Percentiles rank a stretch among this genome's conserved stretches.
Conservation (phyloP, 1,140 invertebrate species). For the Drosophila bocqueti region DNA sequence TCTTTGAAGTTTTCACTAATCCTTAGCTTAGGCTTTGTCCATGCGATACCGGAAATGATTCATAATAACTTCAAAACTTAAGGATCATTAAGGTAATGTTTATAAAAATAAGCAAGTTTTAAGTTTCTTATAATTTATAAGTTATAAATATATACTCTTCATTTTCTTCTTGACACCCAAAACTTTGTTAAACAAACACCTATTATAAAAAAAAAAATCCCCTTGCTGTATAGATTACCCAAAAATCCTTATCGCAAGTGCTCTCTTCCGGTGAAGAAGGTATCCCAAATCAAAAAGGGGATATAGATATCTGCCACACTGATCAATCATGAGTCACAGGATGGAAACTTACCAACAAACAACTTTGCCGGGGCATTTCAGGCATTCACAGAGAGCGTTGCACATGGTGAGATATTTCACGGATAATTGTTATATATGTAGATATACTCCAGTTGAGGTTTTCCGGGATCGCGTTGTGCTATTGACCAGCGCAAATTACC, state of each 20-base stretch:
- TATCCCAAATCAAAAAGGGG: background rate
- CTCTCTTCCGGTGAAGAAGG: slow-evolving; percentile 1
- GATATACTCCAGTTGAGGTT: slow-evolving; percentile 17
- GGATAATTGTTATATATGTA: slow-evolving; percentile 7
- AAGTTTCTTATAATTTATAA: background rate
- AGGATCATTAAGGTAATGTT: background rate
- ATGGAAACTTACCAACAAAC: slow-evolving; percentile 74
- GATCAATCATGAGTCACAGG: slow-evolving; percentile 49
- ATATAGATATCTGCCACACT: background rate
- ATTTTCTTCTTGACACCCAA: background rate
- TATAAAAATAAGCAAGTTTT: no score
- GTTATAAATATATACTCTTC: background rate
- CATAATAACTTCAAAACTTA: background rate
- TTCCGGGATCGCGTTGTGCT: slow-evolving; percentile 29
- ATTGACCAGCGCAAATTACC: slow-evolving; percentile 57
- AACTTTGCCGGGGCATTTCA: slow-evolving; percentile 79
- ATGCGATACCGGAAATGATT: background rate
- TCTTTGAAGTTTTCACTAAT: background rate
- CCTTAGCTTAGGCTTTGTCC: no score
- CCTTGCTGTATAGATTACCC: background rate
- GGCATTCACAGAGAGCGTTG: slow-evolving; percentile 72
- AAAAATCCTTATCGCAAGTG: slow-evolving; percentile 4
- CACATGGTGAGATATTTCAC: slow-evolving; percentile 61
- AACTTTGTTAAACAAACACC: no score
- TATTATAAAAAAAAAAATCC: background rate